Evolutionary conservation across 2,797 vertebrate genomes (phyloP).

Genomic region (Neomorphus geoffroyi): DNA sequence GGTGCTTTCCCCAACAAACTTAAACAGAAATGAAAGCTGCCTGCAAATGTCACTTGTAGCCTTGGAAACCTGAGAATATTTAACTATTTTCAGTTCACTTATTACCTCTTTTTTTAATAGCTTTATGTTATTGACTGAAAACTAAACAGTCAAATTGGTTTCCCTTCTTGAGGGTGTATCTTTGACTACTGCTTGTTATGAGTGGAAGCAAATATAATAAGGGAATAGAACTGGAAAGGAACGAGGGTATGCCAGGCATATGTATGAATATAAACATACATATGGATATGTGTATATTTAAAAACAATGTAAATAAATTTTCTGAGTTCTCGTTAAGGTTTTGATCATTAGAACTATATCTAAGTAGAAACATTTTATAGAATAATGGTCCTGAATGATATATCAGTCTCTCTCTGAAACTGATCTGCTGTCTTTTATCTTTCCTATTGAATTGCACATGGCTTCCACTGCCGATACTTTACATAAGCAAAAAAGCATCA

Average conservation of each 20-base stretch:
- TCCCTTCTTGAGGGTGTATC: background rate
- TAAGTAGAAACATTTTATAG: background rate
- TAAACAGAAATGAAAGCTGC: background rate
- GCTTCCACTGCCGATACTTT: background rate
- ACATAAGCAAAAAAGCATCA: background rate
- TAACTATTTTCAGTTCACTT: background rate
- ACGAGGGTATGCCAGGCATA: background rate
- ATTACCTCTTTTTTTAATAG: constrained; percentile 17
- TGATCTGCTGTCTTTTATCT: background rate
- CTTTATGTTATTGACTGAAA: background rate
- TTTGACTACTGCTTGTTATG: background rate
- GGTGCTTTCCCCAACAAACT: constrained; percentile 10
- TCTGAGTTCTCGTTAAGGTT: background rate
- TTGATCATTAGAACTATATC: background rate
- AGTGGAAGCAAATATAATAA: constrained; percentile 11
- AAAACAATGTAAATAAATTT: background rate
- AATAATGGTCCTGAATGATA: background rate
- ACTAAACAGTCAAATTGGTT: background rate
- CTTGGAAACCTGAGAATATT: constrained; percentile 1
- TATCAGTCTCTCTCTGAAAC: background rate
- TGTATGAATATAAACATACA: background rate
- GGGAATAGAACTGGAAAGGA: background rate
- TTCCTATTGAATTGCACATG: background rate
- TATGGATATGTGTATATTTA: background rate
- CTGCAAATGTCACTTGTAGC: background rate